These are phyloP conservation scores for Halichoerus grypus DNA, from an alignment of 2,113 vertebrate species.

Conservation along the genomic window DNA sequence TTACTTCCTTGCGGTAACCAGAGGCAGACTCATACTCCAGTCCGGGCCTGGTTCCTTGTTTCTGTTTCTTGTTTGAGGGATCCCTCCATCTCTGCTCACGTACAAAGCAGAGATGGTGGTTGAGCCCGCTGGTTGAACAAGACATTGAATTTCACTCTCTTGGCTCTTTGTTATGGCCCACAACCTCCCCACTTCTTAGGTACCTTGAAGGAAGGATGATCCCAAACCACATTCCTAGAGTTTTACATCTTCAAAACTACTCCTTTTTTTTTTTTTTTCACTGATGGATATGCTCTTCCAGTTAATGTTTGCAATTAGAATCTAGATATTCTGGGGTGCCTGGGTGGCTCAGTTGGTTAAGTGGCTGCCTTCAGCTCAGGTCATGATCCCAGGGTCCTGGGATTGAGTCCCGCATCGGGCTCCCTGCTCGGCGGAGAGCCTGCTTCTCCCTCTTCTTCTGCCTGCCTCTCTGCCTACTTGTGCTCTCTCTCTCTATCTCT, in stretches of 20 bases:
- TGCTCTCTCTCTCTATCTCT: too few relatives aligned
- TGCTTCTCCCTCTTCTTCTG: too few relatives aligned
- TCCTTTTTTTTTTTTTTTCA: neutral
- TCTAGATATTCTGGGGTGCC: neutral
- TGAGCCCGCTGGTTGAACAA: neutral
- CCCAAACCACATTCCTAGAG: neutral
- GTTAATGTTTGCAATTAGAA: neutral
- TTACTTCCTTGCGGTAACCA: conserved; percentile 61
- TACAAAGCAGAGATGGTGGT: neutral
- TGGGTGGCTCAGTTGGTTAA: too few relatives aligned
- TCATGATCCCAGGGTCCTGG: too few relatives aligned
- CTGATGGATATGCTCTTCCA: neutral
- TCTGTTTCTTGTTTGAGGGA: conserved; percentile 30
- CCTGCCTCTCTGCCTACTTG: too few relatives aligned
- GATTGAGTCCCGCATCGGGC: too few relatives aligned
- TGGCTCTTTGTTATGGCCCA: neutral
- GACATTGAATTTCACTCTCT: neutral
- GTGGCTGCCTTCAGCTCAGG: too few relatives aligned
- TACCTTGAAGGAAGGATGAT: neutral
- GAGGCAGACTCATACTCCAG: conserved; percentile 22
- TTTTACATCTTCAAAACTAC: neutral
- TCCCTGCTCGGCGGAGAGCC: too few relatives aligned
- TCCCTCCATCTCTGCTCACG: neutral
- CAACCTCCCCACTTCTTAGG: neutral
- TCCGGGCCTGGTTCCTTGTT: neutral